Base-by-base conservation (phyloP, 1,140 invertebrate genomes). In the Listronotus oregonensis region DNA sequence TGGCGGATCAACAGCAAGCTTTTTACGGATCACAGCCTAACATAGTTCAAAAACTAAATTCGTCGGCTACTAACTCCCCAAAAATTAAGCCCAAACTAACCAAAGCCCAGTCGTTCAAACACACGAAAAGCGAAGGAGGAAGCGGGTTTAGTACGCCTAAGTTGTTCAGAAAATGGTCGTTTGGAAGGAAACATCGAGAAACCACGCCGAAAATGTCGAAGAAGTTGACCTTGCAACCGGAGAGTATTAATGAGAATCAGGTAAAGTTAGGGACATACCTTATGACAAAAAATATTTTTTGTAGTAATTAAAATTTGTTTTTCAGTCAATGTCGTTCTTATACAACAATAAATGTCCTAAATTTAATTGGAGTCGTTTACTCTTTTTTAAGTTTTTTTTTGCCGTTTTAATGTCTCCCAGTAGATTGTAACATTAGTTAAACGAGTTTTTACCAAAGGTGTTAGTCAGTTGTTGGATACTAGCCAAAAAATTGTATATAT, bases 1-100 rank as follows among this genome's bases (percentile, higher is more conserved):
- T 68, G 61, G 66, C 67, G 60, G 64, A 66, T 39, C 59, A 64
- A 51, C 63, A 71, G 56, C 51, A 59, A 61, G 72, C 77, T 75
- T 77, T 76, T 64, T 79, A 73, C 69, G 77, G 77, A 75, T 79
- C 77, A 63, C 77, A 79, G 68, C 77, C 77, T 78, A 78, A 79
- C 69, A 72, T 79, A 71, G 71, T 72, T 68, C 74, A 79, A 74
- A 73, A 77, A 71, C 63, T 74, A 72, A 73, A 76, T 57, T 65
- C 66, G 42, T 69, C 75, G 47, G 63, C 71, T 68, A 77, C 74
- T 73, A 76, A 74, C 69, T 74, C 75, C 46, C 68, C 74, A 61
- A 75, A 71, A 75, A 71, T 75, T 67, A 75, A 72, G 57, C 73
- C 74, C 69, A 77, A 78, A 71, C 72, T 79, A 71, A 76, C 76